phyloP scores from a whole-genome alignment of 2,113 vertebrate species.

The Tympanuchus pallidicinctus region DNA sequence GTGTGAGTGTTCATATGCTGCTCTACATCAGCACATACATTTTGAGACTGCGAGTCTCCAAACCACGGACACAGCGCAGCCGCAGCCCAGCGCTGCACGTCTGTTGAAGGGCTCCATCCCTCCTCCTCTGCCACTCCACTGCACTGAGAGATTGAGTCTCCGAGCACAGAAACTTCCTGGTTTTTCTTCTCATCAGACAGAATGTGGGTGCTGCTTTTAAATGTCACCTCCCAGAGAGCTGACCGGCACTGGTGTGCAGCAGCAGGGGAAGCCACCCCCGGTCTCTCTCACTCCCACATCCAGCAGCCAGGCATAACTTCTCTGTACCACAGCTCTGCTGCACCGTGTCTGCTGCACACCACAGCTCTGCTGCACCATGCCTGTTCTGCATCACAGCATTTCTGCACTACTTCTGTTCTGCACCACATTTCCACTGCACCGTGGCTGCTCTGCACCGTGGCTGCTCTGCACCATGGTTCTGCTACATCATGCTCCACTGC shows the following conservation, averaged over 20 bases:
- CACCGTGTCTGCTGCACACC: too few relatives aligned
- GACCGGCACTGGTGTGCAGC: background rate
- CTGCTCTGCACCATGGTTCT: too few relatives aligned
- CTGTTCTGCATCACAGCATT: too few relatives aligned
- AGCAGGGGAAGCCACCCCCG: background rate
- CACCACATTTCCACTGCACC: too few relatives aligned
- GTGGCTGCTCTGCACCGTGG: too few relatives aligned
- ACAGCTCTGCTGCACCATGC: too few relatives aligned
- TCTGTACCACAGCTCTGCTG: background rate
- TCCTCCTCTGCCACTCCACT: background rate
- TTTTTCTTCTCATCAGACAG: background rate
- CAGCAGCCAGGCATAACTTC: background rate
- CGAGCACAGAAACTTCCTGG: background rate
- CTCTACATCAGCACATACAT: background rate
- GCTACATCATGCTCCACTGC: too few relatives aligned
- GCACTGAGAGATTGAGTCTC: background rate
- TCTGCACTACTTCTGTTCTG: background rate
- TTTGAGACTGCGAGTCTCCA: background rate
- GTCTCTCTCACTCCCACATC: background rate
- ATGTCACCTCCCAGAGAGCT: background rate
- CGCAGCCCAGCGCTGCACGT: background rate
- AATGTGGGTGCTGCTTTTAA: background rate
- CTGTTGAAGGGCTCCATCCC: background rate
- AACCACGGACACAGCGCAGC: background rate
- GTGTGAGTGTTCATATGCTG: background rate